Conservation (phyloP, 2,888 invertebrate species). For the Drosophila austrosaltans region DNA sequence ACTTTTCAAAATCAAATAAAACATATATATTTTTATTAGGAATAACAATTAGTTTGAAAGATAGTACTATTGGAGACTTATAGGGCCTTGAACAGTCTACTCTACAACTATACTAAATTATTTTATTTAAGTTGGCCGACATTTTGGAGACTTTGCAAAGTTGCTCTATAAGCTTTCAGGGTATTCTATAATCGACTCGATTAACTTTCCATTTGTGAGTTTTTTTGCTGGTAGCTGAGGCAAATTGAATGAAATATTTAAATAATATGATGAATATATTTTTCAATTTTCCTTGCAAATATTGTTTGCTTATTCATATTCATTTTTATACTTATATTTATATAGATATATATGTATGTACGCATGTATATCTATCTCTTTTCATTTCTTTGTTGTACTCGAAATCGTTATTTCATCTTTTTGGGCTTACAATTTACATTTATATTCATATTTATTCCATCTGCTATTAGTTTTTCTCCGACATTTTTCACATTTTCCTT, state of each 20-base stretch:
- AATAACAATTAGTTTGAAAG: no score
- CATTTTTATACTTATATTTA: constrained; percentile 1
- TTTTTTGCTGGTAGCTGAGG: not conserved
- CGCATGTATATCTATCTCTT: not conserved
- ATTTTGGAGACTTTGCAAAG: not conserved
- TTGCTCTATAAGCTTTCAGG: not conserved
- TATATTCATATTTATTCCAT: constrained; percentile 28
- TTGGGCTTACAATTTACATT: constrained; percentile 11
- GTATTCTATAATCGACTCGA: not conserved
- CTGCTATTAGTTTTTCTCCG: constrained; percentile 66
- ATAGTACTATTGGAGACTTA: not conserved
- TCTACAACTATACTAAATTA: no score
- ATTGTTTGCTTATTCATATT: constrained; percentile 14
- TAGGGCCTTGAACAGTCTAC: no score
- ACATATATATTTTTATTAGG: no score
- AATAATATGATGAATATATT: constrained; percentile 3
- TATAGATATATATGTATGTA: not conserved
- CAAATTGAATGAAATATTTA: constrained; percentile 5
- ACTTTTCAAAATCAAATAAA: no score
- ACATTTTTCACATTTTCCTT: constrained; percentile 29
- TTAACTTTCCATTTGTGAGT: not conserved
- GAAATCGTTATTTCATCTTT: constrained; percentile 13
- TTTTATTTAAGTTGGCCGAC: no score
- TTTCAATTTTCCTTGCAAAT: constrained; percentile 1
- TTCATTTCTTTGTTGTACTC: constrained; percentile 19